Evolutionary conservation across 2,888 invertebrate species (phyloP).

Genomic region (Mimachlamys varia): DNA sequence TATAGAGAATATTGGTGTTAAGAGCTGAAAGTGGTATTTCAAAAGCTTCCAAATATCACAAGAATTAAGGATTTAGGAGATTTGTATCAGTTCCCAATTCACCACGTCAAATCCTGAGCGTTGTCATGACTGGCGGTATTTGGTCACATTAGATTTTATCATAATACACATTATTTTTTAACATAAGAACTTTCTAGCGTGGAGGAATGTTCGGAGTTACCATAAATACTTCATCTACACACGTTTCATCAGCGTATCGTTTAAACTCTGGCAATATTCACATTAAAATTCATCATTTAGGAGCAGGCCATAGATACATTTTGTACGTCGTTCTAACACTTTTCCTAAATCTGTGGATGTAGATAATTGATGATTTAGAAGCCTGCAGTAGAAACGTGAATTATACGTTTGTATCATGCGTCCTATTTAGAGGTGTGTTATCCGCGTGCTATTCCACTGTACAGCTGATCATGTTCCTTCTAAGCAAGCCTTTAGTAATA

Average conservation of each 20-base stretch:
- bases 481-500: no score
- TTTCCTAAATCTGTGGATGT: background rate
- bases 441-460: no score
- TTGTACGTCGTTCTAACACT: background rate
- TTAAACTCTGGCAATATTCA: no score
- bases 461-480: no score
- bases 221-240: no score
- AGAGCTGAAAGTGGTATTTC: slow-evolving; percentile 19
- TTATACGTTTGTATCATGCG: background rate
- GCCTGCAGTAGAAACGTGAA: background rate
- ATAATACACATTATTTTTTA: background rate
- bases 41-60: background rate
- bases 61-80: slow-evolving; percentile 13
- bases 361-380: background rate
- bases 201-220: background rate
- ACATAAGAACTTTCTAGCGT: background rate
- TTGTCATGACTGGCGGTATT: background rate
- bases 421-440: no score
- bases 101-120: background rate
- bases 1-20: background rate
- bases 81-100: background rate
- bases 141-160: background rate
- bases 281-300: no score
- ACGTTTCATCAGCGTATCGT: no score
- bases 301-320: background rate